Evolutionary conservation across 1,140 invertebrate species (phyloP).

Genomic region (Dreissena rostriformis): DNA sequence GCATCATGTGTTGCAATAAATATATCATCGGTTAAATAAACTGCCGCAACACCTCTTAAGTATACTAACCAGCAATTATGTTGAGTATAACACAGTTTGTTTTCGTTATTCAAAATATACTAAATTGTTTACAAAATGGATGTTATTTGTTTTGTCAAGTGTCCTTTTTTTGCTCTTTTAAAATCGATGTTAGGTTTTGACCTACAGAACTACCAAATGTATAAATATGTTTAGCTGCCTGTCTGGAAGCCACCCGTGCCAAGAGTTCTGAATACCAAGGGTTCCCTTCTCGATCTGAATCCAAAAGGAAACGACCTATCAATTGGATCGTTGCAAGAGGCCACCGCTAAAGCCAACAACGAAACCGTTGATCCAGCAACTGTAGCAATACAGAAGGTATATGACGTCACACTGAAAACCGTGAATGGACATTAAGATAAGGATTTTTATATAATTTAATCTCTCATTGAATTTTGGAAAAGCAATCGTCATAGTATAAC

Average conservation of each 20-base stretch:
- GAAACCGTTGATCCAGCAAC: slow-evolving; percentile 30
- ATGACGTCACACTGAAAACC: neutral
- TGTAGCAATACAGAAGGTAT: slow-evolving; percentile 37
- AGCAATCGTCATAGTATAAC: neutral
- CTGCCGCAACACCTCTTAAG: too few relatives aligned
- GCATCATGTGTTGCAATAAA: too few relatives aligned
- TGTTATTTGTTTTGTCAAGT: neutral
- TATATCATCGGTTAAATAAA: too few relatives aligned
- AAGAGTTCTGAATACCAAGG: slow-evolving; percentile 2
- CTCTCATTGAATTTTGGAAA: neutral
- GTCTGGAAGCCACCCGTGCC: slow-evolving; percentile 31
- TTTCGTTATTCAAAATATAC: too few relatives aligned
- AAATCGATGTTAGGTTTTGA: too few relatives aligned
- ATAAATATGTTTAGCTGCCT: slow-evolving; percentile 38
- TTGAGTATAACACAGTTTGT: too few relatives aligned
- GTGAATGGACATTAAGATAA: neutral
- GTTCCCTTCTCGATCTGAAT: slow-evolving; percentile 25
- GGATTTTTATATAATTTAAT: neutral
- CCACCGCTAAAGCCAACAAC: neutral
- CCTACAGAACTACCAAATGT: too few relatives aligned
- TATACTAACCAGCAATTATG: too few relatives aligned
- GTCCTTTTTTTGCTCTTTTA: too few relatives aligned
- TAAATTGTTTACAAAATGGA: neutral
- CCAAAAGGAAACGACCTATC: neutral
- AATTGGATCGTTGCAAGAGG: slow-evolving; percentile 20